Evolutionary conservation across 2,888 invertebrate species (phyloP).

Genomic region (Phengaris alcon): DNA sequence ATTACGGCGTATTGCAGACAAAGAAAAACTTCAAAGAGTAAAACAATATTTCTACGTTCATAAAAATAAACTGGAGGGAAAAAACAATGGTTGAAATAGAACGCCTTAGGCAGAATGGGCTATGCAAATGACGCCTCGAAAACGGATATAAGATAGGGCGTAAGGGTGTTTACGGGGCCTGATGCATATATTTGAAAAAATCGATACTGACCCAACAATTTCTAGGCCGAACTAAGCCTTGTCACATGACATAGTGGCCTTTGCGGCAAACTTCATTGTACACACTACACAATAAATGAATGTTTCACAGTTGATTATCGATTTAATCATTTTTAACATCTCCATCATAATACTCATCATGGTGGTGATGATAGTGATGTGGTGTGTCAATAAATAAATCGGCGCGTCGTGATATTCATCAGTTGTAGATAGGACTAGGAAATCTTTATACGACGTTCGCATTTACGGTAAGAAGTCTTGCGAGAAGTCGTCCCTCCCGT

Average conservation of each 20-base stretch:
- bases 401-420: too few species aligned
- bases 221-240: slow-evolving; percentile 15
- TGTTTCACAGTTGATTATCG: neutral
- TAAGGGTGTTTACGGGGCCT: slow-evolving; percentile 17
- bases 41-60: slow-evolving; percentile 2
- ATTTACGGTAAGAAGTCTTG: too few species aligned
- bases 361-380: too few species aligned
- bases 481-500: too few species aligned
- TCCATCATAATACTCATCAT: neutral
- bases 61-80: slow-evolving; percentile 7
- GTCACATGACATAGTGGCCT: neutral
- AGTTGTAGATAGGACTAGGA: too few species aligned
- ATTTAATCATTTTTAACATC: neutral
- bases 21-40: slow-evolving; percentile 1
- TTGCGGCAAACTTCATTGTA: neutral
- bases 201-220: slow-evolving; percentile 19
- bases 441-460: too few species aligned
- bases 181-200: slow-evolving; percentile 25
- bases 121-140: slow-evolving; percentile 24
- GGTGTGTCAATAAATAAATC: too few species aligned
- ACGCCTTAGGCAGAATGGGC: slow-evolving; percentile 12
- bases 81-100: slow-evolving; percentile 14
- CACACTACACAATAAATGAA: neutral
- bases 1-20: slow-evolving; percentile 7
- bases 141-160: slow-evolving; percentile 25